Percentiles rank a stretch among this genome's conserved stretches.
Evolutionary conservation across 2,888 invertebrate species (phyloP).

Genomic region (Philereme transversata): DNA sequence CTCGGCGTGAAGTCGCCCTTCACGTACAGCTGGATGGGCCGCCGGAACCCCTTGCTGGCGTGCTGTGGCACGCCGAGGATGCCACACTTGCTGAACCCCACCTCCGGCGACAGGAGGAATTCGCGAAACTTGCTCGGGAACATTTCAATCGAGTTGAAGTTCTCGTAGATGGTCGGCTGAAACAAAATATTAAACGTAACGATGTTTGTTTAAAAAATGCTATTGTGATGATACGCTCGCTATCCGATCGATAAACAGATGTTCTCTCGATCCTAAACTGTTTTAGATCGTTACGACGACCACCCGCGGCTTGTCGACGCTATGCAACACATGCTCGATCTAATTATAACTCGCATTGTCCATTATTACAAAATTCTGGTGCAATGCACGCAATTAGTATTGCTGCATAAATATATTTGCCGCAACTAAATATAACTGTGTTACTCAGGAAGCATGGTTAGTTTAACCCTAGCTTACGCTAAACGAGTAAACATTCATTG

Average conservation of each 20-base stretch:
- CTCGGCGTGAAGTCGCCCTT: constrained; percentile 86
- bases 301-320: constrained; percentile 13
- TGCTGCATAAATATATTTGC: neutral
- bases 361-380: constrained; percentile 3
- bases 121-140: constrained; percentile 97
- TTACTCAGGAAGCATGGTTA: too few relatives aligned
- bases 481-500: too few relatives aligned
- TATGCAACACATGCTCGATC: constrained; percentile 18
- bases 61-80: constrained; percentile 92
- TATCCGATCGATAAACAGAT: constrained; percentile 18
- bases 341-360: constrained; percentile 13
- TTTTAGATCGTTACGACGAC: constrained; percentile 4
- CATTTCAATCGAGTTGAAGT: constrained; percentile 93
- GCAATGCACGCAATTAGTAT: neutral
- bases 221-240: constrained; percentile 1
- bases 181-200: constrained; percentile 49
- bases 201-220: neutral
- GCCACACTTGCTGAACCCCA: constrained; percentile 96
- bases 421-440: too few relatives aligned
- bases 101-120: constrained; percentile 94
- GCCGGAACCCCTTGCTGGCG: constrained; percentile 93
- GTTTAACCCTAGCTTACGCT: too few relatives aligned
- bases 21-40: constrained; percentile 89
- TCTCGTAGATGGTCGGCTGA: constrained; percentile 93
- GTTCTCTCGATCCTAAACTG: constrained; percentile 10